Base-by-base conservation (phyloP, 1,140 invertebrate species). In the Lithobius niger region DNA sequence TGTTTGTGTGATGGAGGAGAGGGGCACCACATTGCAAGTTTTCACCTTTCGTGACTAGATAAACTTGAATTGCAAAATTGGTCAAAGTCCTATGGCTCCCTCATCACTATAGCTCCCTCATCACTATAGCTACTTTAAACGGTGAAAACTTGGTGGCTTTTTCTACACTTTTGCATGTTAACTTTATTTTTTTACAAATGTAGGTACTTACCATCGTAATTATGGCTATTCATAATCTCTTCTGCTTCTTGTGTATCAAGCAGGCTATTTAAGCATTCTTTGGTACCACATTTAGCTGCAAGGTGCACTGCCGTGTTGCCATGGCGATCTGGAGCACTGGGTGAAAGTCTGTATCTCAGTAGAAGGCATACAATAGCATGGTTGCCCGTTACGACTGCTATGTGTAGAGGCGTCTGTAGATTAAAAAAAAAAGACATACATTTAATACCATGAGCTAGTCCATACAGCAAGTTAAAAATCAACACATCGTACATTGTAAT, bases 271-370 rank as follows among this genome's bases (percentile, higher is more conserved):
- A 50, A 27, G 27, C 21, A 50, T 6, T 25, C 13, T 25, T 26
- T 50, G 6, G 10, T 19, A 6, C 13, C 21, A n/a, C 55, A 43
- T 27, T 65, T 61, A 10, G 65, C 63, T 2, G 64, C 63, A 3
- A 60, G 54, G 40, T 68, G 66, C 1, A 68, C 55, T 0, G 65
- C 63, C 3, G 63, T 65, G 62, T 65, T 55, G 18, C 59, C 59
- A 25, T 54, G 19, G 6, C 57, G 50, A 54, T 60, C 57, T 19
- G 36, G 42, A 1, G 44, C 10, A n/a, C 24, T 25, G 1, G 48
- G 16, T 18, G 24, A 28, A 16, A 53, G 53, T 18, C 57, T 44
- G 4, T 18, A 25, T 15, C 27, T 4, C 48, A 61, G n/a, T 1
- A 62, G 18, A 2, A 49, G 27, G 21, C 27, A 27, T 26, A 48